Evolutionary conservation across 53 echinoderm and acorn worm species (phyloP).

Genomic region (Pentamera pediparva): DNA sequence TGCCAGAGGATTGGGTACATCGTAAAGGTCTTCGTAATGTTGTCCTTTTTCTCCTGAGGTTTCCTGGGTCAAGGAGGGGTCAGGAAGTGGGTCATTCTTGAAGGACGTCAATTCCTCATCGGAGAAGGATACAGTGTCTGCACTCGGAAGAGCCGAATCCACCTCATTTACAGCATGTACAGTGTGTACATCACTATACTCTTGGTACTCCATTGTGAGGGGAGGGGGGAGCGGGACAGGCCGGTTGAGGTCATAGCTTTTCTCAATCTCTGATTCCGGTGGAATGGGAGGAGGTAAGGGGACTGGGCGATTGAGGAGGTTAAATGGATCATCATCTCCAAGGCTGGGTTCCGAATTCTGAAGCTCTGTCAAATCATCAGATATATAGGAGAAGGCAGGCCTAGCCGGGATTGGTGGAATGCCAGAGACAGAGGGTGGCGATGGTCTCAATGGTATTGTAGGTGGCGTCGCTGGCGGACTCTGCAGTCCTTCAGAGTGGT

Average conservation of each 20-base stretch:
- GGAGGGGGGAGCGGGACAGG: background rate
- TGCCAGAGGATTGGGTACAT: no score
- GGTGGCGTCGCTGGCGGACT: no score
- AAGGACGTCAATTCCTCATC: no score
- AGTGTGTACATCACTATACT: no score
- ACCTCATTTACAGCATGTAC: no score
- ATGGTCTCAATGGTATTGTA: background rate
- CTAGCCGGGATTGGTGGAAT: background rate
- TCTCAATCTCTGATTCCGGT: background rate
- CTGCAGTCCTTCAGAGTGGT: no score
- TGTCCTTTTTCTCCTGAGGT: no score
- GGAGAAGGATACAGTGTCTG: no score
- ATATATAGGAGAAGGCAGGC: background rate
- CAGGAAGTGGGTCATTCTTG: no score
- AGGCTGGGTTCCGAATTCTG: background rate
- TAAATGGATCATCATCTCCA: background rate
- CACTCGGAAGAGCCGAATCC: no score
- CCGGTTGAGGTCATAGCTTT: background rate
- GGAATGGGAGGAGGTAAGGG: constrained; percentile 6
- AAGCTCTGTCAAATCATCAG: background rate
- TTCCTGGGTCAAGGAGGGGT: no score
- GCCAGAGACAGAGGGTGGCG: background rate
- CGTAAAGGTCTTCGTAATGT: no score
- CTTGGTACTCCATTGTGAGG: background rate
- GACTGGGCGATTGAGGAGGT: background rate